Conservation (phyloP, 2,888 invertebrate species). For the Ligdia adustata region DNA sequence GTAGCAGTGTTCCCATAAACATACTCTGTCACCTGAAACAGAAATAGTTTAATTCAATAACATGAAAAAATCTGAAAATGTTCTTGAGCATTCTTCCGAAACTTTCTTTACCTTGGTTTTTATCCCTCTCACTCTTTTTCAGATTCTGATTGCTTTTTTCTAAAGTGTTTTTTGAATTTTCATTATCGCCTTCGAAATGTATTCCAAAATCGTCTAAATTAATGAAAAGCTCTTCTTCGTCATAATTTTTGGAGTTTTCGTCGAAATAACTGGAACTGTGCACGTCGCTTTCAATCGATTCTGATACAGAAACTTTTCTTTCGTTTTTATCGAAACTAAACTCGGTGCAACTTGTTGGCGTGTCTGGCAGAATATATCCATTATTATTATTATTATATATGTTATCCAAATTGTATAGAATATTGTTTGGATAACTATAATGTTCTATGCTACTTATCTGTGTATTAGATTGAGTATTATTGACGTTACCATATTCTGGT, state of each 20-base stretch:
- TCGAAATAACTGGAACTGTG: conserved; percentile 73
- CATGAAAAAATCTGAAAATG: background rate
- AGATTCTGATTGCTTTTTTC: conserved; percentile 44
- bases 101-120: conserved; percentile 60
- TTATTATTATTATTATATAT: no score
- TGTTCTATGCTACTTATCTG: conserved; percentile 66
- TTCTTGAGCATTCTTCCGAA: background rate
- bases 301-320: conserved; percentile 70
- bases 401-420: conserved; percentile 70
- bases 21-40: conserved; percentile 78
- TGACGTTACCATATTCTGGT: conserved; percentile 41
- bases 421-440: conserved; percentile 77
- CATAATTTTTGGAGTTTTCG: conserved; percentile 72
- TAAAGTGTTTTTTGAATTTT: conserved; percentile 30
- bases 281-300: conserved; percentile 75
- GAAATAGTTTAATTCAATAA: conserved; percentile 11
- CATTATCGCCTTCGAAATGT: conserved; percentile 62
- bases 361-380: conserved; percentile 68
- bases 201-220: conserved; percentile 77
- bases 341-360: conserved; percentile 74
- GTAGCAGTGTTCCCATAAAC: conserved; percentile 95
- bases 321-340: conserved; percentile 66
- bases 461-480: conserved; percentile 39
- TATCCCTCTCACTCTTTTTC: conserved; percentile 59
- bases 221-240: conserved; percentile 76